These are phyloP conservation scores for Adelosebastes latens DNA, from an alignment of 2,797 vertebrate species.

Conservation along the genomic window DNA sequence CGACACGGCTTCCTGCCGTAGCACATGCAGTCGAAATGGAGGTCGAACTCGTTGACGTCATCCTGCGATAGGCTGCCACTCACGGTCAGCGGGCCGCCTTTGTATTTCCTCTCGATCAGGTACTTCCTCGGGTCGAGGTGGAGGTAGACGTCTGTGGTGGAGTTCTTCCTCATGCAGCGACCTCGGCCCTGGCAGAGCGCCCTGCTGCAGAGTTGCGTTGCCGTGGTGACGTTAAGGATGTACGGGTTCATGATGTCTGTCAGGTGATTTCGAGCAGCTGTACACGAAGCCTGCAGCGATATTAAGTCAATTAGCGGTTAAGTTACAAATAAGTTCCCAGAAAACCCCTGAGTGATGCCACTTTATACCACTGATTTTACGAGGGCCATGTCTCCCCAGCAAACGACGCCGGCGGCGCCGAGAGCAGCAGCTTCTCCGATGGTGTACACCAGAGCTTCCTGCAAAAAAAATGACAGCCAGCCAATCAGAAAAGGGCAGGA, in stretches of 20 bases:
- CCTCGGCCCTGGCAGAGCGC: constrained; percentile 81
- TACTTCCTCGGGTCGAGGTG: constrained; percentile 83
- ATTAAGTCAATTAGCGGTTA: background rate
- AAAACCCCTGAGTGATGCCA: background rate
- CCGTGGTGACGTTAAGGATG: constrained; percentile 86
- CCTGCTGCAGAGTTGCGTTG: constrained; percentile 82
- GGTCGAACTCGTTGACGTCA: constrained; percentile 76
- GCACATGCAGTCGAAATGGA: constrained; percentile 83
- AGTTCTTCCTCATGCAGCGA: constrained; percentile 82
- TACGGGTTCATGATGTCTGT: constrained; percentile 82
- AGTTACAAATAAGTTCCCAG: background rate
- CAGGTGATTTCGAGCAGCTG: constrained; percentile 61
- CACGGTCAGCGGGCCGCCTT: constrained; percentile 71
- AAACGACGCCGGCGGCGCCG: constrained; percentile 83
- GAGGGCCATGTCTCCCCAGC: constrained; percentile 84
- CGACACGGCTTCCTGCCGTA: constrained; percentile 66
- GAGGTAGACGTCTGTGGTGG: constrained; percentile 84
- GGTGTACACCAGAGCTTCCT: constrained; percentile 87
- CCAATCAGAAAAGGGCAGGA: background rate
- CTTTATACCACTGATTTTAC: constrained; percentile 55
- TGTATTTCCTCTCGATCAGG: constrained; percentile 60
- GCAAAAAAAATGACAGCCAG: background rate
- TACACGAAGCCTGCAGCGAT: constrained; percentile 65
- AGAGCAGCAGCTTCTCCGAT: constrained; percentile 87
- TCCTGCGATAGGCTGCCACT: constrained; percentile 75